Evolutionary conservation across 2,113 vertebrate genomes (phyloP), one percentile per base, ranked within the genome.

Genomic region (Gallinago jamesoni): DNA sequence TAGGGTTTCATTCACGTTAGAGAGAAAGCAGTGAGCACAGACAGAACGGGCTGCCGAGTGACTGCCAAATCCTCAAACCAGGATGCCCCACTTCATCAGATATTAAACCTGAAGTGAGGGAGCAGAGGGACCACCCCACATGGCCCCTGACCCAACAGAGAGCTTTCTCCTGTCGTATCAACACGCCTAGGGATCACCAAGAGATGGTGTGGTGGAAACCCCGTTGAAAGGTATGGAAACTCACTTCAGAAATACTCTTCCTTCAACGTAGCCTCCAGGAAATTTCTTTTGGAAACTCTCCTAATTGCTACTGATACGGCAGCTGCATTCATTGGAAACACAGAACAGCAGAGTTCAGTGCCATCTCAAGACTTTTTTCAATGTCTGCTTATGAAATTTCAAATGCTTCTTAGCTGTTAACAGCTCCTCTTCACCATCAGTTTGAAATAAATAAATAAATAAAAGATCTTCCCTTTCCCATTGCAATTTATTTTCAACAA

Each of bases 111-210:
- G 2, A 30, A 50, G 37, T 39, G 15, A 62, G 20, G 63, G n/a
- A 74, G 79, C 50, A 57, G 48, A 9, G 13, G 9, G 33, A 84
- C 33, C 30, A 66, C 21, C 18, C 33, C 41, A 11, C 3, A 5
- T 6, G 41, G 70, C 10, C 27, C 0, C 43, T 24, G 1, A 45
- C n/a, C 37, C 66, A 78, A 9, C 52, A 8, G 47, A 80, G 39
- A 56, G 45, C 41, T 18, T 62, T 30, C 66, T 56, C 50, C 24
- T 69, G 6, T 53, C 2, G 0, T 17, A 43, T 21, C 81, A 53
- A 60, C 43, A 27, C 0, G 1, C 14, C 14, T 2, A 9, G 17
- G 11, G 22, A 59, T 31, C 10, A 1, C 30, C 53, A 79, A 37
- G 37, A 79, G 25, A 39, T 24, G 6, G 33, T 21, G 35, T 30